Evolutionary conservation across 2,888 invertebrate species (phyloP), one percentile per base, ranked within the genome.

Genomic region (Acronicta alni): DNA sequence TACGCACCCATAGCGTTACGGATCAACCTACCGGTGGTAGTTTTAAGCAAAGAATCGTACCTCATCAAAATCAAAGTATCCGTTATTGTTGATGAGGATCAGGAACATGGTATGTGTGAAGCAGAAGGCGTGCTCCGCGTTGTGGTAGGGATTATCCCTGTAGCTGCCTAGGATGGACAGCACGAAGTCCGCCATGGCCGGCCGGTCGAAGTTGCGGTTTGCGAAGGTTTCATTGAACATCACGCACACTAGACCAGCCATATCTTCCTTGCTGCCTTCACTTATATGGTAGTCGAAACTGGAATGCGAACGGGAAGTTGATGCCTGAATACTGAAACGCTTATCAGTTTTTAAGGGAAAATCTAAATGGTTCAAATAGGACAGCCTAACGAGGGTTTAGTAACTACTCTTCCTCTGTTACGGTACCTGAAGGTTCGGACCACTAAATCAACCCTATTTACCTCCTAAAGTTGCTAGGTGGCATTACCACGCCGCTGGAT

Each of bases 121-220:
- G 53, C 93, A 94, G 82, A 96, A 96, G 0, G 95, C 96, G 70
- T 96, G 96, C 51, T 95, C 95, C 1, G 95, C 95, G 80, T 96
- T 96, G 73, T 96, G 96, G 74, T 96, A 96, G 0, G 95, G 94
- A 69, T 95, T 95, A 38, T 87, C 69, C 3, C 95, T 85, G 73
- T 96, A 96, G 60, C 89, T 88, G 15, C 76, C 61, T 0, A 94
- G 81, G 1, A 95, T 86, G 0, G 95, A 93, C 12, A 96, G 83
- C 0, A 95, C 85, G 75, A 95, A 96, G 74, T 93, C 89, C 0
- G 91, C 91, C 17, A 95, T 70, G 2, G 72, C 72, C 0, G 71
- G 61, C 8, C 89, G 68, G 12, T 95, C 89, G 54, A 95, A 88
- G 49, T 88, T 85, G 0, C 85, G 72, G 15, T 88, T 88, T 0